Base-by-base conservation (phyloP, 2,797 vertebrate genomes). In the Antennarius maculatus region DNA sequence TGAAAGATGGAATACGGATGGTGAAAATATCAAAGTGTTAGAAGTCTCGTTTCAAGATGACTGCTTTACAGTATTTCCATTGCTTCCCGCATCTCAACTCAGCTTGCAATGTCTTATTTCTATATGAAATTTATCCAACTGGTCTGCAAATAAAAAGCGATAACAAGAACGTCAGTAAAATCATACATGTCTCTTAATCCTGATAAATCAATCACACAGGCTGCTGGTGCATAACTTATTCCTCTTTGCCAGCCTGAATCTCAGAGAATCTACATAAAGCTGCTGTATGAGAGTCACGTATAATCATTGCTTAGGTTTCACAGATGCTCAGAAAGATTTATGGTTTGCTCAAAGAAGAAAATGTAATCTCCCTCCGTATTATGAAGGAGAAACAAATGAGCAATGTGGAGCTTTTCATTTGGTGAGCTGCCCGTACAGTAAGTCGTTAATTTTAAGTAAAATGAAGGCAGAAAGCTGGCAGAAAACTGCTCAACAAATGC, bases 401-500 rank as follows among this genome's bases (percentile, higher is more conserved):
- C 60, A 70, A 54, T 29, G 29, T 56, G 4, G 48, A 63, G 65
- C 42, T 78, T 83, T 82, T 74, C 61, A 71, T 82, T 84, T 81
- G 76, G 74, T 72, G 61, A 76, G 49, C 57, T 72, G 82, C 73
- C 75, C 73, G 17, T 60, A 66, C 54, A 70, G 45, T 63, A 73
- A 58, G 65, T 77, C 71, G 80, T 87, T 85, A n/a, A 79, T 82
- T 86, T 61, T 69, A 28, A 72, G 60, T 63, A 72, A 72, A 76
- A 64, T 75, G 68, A 79, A 69, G 52, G 54, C 49, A 63, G 69
- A 49, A 16, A 39, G 23, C 55, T 61, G 65, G 41, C 60, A 54
- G 47, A 51, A 23, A 64, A 43, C 51, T 59, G 56, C 45, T 46
- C 61, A 64, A 65, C 64, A 81, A 65, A 17, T 23, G 48, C 17